phyloP scores from a whole-genome alignment of 2,113 vertebrate genomes.

The Spermophilus dauricus region DNA sequence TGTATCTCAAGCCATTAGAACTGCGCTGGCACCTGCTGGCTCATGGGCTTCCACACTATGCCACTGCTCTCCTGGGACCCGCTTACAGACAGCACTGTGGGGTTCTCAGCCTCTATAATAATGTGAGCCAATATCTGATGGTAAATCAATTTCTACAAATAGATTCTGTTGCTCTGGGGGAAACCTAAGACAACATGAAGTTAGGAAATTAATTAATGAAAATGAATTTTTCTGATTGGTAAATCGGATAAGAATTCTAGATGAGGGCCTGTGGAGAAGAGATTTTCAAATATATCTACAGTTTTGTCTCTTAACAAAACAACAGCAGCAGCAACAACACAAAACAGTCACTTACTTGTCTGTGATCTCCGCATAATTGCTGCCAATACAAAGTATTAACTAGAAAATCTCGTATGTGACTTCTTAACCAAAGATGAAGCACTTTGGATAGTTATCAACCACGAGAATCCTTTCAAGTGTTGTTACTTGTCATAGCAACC shows the following conservation, averaged over 20 bases:
- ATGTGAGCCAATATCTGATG: too few species aligned
- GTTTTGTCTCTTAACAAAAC: slow-evolving; percentile 7
- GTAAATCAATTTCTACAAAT: background rate
- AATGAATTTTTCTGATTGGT: background rate
- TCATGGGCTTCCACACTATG: background rate
- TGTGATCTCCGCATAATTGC: slow-evolving; percentile 9
- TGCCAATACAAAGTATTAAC: background rate
- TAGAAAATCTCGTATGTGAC: background rate
- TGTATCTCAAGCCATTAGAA: background rate
- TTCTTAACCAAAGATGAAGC: background rate
- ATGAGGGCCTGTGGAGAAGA: background rate
- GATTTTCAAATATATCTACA: background rate
- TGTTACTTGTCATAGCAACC: slow-evolving; percentile 61
- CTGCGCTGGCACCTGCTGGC: background rate
- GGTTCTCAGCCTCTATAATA: background rate
- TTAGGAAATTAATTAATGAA: background rate
- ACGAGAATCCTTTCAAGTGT: slow-evolving; percentile 27
- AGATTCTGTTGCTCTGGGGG: background rate
- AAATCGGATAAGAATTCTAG: background rate
- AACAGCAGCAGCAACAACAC: background rate
- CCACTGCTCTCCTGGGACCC: background rate
- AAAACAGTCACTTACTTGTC: slow-evolving; percentile 49
- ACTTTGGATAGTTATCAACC: background rate
- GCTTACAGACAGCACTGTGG: background rate
- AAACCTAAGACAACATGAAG: background rate